These are phyloP conservation scores for Temnopleurus reevesii DNA, from an alignment of 53 echinoderm and acorn worm genomes.

Conservation along the genomic window DNA sequence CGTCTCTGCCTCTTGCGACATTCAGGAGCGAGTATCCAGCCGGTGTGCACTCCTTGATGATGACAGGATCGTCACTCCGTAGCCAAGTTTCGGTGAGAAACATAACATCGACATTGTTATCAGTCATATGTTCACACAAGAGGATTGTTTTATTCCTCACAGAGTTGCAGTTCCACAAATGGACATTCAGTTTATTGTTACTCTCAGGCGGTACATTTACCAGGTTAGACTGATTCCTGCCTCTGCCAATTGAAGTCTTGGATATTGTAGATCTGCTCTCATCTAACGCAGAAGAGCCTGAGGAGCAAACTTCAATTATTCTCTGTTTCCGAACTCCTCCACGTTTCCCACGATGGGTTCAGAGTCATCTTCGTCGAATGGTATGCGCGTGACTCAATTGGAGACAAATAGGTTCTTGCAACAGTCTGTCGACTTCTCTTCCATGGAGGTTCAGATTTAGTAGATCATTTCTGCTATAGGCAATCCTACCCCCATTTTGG, in stretches of 20 bases:
- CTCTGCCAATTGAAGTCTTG: no score
- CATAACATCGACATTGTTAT: constrained; percentile 53
- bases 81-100: constrained; percentile 53
- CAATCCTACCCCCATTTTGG: neutral
- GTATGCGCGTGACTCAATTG: neutral
- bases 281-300: neutral
- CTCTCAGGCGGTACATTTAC: neutral
- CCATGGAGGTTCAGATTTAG: neutral
- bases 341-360: neutral
- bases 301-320: neutral
- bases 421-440: neutral
- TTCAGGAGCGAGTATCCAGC: constrained; percentile 49
- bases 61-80: neutral
- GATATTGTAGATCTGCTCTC: neutral
- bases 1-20: neutral
- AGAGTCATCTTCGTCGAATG: neutral
- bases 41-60: constrained; percentile 15
- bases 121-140: constrained; percentile 40
- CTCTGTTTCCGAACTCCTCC: neutral
- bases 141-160: constrained; percentile 46
- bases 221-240: neutral
- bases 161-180: constrained; percentile 46
- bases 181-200: neutral
- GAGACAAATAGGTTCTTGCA: neutral
- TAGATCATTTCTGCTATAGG: neutral